Conservation (phyloP, 2,888 invertebrate species). For the Parnassius smintheus region DNA sequence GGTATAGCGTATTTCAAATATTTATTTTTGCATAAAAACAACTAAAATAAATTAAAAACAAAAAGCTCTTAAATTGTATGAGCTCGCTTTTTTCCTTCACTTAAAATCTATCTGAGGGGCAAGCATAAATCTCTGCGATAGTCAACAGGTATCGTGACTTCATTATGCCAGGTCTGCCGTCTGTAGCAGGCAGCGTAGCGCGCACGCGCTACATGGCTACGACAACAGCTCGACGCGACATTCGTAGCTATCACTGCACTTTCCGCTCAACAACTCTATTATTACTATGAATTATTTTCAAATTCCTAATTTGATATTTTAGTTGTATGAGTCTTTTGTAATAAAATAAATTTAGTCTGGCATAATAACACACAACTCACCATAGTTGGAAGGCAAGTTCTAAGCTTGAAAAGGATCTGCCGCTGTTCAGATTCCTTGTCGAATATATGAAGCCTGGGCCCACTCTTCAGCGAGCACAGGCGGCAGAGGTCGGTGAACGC, state of each 20-base stretch:
- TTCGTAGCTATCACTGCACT: slow-evolving; percentile 31
- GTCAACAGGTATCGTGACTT: slow-evolving; percentile 45
- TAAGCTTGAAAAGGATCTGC: slow-evolving; percentile 85
- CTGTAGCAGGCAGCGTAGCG: slow-evolving; percentile 72
- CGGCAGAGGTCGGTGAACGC: slow-evolving; percentile 86
- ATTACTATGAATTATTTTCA: slow-evolving; percentile 18
- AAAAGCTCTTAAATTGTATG: background rate
- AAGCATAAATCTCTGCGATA: slow-evolving; percentile 24
- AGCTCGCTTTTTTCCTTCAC: slow-evolving; percentile 18
- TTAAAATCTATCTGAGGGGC: slow-evolving; percentile 24
- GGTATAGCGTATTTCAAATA: no score
- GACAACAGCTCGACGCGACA: slow-evolving; percentile 34
- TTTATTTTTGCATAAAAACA: no score
- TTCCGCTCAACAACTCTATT: slow-evolving; percentile 22
- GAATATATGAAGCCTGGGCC: slow-evolving; percentile 85
- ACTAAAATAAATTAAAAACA: background rate
- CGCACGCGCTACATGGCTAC: slow-evolving; percentile 70
- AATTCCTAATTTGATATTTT: slow-evolving; percentile 13
- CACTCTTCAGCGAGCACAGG: slow-evolving; percentile 85
- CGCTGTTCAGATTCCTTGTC: slow-evolving; percentile 87
- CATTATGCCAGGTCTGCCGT: slow-evolving; percentile 42
- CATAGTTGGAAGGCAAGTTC: slow-evolving; percentile 85
- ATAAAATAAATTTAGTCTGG: background rate
- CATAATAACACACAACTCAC: slow-evolving; percentile 67
- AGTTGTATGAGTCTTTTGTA: background rate